These are phyloP conservation scores for Neolamprologus hecqui DNA, from an alignment of 2,113 vertebrate genomes.

Conservation along the genomic window DNA sequence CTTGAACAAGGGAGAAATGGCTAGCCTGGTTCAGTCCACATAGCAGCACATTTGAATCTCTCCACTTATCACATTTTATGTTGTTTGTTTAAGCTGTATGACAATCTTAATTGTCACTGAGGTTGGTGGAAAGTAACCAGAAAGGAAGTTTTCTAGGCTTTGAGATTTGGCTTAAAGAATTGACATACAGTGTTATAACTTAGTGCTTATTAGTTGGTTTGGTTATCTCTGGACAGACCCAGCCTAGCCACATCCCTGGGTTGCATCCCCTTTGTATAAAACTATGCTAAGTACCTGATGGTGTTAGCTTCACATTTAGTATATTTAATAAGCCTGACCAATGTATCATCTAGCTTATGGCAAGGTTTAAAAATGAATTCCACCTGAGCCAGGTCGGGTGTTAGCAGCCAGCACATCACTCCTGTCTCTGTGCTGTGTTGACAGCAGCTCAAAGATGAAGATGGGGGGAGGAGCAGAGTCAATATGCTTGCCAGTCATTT, in stretches of 20 bases:
- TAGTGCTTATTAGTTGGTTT: background rate
- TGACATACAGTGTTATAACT: background rate
- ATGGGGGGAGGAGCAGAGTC: background rate
- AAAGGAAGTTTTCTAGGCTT: background rate
- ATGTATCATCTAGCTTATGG: background rate
- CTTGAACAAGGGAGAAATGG: background rate
- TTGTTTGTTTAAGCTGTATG: background rate
- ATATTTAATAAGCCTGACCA: background rate
- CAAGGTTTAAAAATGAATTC: background rate
- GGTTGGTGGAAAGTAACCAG: background rate
- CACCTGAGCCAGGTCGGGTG: background rate
- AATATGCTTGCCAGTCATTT: slow-evolving; percentile 52
- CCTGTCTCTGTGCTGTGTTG: background rate
- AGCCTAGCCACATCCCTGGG: background rate
- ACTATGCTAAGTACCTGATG: background rate
- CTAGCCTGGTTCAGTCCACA: background rate
- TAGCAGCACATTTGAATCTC: background rate
- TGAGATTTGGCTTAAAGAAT: background rate
- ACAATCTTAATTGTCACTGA: background rate
- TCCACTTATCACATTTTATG: background rate
- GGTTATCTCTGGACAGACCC: background rate
- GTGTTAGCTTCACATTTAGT: background rate
- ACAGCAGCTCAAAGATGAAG: background rate
- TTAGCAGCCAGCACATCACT: background rate
- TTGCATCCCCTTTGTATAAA: background rate